Evolutionary conservation across 2,888 invertebrate species (phyloP).

Genomic region (Smittia sp.): DNA sequence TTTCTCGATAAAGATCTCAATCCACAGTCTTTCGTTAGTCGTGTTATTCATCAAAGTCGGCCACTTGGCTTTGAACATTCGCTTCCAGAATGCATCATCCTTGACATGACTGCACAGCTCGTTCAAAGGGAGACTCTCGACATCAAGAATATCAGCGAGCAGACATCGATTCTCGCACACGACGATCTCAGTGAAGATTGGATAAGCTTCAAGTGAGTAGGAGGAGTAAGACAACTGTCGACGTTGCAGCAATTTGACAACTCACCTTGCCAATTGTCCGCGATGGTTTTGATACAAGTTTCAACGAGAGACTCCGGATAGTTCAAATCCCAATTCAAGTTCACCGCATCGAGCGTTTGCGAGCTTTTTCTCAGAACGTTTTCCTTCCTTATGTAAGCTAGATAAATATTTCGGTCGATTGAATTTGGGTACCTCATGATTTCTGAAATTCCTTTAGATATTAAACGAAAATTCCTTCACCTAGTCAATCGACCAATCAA

Average conservation of each 20-base stretch:
- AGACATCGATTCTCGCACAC: conserved; percentile 51
- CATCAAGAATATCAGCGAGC: too few species aligned
- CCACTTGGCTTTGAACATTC: conserved; percentile 51
- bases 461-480: not conserved
- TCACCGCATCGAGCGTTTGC: conserved; percentile 43
- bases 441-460: not conserved
- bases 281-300: conserved; percentile 50
- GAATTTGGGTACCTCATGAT: conserved; percentile 47
- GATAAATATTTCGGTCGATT: conserved; percentile 50
- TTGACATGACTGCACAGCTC: conserved; percentile 49
- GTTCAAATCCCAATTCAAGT: conserved; percentile 45
- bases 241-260: not conserved
- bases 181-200: conserved; percentile 48
- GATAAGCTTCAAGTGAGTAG: conserved; percentile 48
- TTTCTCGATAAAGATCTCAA: conserved; percentile 53
- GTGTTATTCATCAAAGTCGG: conserved; percentile 44
- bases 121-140: conserved; percentile 49
- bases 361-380: conserved; percentile 18
- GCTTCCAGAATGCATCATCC: conserved; percentile 52
- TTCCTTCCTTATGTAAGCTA: conserved; percentile 48
- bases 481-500: not conserved
- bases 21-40: conserved; percentile 47
- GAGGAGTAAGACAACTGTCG: not conserved
- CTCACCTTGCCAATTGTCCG: conserved; percentile 50
- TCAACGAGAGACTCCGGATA: conserved; percentile 49